Conservation (phyloP, 2,797 vertebrate species). For the Crenichthys baileyi region DNA sequence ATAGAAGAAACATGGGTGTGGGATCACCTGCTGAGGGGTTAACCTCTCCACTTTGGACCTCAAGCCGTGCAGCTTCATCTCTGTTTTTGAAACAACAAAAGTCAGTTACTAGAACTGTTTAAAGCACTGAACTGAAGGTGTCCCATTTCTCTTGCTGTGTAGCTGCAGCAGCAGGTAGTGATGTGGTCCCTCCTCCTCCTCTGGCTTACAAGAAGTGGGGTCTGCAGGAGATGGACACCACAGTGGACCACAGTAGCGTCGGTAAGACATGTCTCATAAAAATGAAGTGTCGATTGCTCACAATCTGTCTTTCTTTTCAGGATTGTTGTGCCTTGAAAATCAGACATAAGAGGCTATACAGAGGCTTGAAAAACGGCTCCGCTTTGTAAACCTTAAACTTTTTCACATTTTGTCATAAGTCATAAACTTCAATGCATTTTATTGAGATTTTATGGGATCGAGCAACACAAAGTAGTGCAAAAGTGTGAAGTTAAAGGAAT, state of each 20-base stretch:
- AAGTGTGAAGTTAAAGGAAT: neutral
- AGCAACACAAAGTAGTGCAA: neutral
- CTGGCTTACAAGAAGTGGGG: slow-evolving; percentile 99
- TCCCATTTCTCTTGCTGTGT: slow-evolving; percentile 9
- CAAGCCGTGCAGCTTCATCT: neutral
- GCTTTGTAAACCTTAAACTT: neutral
- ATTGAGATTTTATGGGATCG: neutral
- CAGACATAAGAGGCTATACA: neutral
- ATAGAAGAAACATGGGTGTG: neutral
- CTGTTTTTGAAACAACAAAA: neutral
- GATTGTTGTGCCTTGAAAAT: neutral
- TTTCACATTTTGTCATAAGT: neutral
- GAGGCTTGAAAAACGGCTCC: neutral
- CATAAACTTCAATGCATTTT: neutral
- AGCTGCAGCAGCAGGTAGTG: slow-evolving; percentile 96
- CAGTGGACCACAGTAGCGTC: slow-evolving; percentile 93
- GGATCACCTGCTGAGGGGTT: neutral
- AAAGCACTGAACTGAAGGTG: neutral
- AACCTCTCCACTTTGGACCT: neutral
- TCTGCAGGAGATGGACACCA: slow-evolving; percentile 92
- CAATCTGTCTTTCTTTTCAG: neutral
- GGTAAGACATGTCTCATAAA: slow-evolving; percentile 80
- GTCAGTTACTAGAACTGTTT: neutral
- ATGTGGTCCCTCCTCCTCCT: slow-evolving; percentile 93
- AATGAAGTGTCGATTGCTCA: neutral